These are phyloP conservation scores for Okapia johnstoni DNA, from an alignment of 2,113 vertebrate genomes.

Conservation along the genomic window DNA sequence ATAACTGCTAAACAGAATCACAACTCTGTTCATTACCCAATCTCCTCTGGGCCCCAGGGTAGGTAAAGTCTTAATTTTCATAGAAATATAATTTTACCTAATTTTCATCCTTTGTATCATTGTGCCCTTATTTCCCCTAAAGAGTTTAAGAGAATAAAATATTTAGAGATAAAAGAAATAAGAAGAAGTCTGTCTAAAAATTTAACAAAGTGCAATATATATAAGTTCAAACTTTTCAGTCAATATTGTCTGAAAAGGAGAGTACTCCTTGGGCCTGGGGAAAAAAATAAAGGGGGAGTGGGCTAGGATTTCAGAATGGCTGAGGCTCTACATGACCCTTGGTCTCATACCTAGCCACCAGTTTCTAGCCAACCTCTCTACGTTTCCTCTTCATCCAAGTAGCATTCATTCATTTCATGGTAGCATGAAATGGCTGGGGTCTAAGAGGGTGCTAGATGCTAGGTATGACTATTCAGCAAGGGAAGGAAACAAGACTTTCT, in stretches of 20 bases:
- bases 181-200: background rate
- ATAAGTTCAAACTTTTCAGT: background rate
- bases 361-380: background rate
- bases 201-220: background rate
- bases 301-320: background rate
- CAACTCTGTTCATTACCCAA: background rate
- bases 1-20: background rate
- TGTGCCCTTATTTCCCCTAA: background rate
- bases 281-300: background rate
- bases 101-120: background rate
- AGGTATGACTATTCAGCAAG: background rate
- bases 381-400: background rate
- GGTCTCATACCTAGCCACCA: background rate
- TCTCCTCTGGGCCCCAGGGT: background rate
- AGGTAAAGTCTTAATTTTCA: slow-evolving; percentile 20
- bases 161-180: background rate
- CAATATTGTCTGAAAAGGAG: background rate
- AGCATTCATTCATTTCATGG: too few species aligned
- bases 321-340: background rate
- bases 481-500: background rate
- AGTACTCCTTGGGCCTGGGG: background rate
- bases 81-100: background rate
- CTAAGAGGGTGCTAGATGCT: background rate
- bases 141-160: background rate
- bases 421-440: background rate